phyloP scores from a whole-genome alignment of 2,113 vertebrate species.

The Nycticryphes semicollaris region DNA sequence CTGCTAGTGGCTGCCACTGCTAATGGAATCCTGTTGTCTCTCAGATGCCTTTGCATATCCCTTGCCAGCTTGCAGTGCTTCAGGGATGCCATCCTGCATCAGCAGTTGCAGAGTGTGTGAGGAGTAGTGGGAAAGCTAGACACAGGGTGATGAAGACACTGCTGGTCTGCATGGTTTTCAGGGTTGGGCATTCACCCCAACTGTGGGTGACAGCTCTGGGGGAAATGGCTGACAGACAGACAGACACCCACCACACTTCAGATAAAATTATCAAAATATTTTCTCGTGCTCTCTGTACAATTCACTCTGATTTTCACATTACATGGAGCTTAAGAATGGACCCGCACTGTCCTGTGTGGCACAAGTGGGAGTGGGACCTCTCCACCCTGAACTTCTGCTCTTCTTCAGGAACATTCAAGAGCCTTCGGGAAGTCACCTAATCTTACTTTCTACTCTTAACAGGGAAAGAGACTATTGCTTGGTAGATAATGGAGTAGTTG shows the following conservation, averaged over 20 bases:
- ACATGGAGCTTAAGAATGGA: neutral
- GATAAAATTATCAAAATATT: neutral
- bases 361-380: neutral
- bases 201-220: too few species aligned
- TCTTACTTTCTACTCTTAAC: neutral
- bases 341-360: neutral
- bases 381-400: neutral
- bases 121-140: neutral
- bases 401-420: neutral
- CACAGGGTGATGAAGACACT: neutral
- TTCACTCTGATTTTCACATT: neutral
- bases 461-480: neutral
- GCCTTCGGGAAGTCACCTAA: neutral
- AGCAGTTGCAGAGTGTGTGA: neutral
- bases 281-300: neutral
- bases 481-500: neutral
- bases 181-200: neutral
- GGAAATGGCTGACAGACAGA: neutral
- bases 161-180: accelerated
- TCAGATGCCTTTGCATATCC: neutral
- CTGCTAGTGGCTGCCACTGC: neutral
- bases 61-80: neutral
- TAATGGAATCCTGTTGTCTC: neutral
- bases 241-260: neutral
- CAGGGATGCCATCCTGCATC: neutral